Base-by-base conservation (phyloP, 64 coral and sea anemone genomes). In the Astreopora myriophthalma region DNA sequence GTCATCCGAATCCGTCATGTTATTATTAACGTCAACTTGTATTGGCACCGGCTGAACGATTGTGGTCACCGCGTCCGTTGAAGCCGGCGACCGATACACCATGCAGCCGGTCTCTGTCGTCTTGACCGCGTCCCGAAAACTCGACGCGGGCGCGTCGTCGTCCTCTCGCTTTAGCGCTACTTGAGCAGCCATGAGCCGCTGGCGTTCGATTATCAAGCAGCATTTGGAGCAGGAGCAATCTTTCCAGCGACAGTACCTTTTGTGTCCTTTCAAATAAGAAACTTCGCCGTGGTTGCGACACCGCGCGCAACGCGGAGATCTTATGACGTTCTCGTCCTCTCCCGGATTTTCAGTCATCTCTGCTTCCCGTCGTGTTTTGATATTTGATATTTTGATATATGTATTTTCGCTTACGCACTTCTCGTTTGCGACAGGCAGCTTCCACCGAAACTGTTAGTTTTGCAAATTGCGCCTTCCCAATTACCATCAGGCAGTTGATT, bases 161-260 rank as follows among this genome's bases (percentile, higher is more conserved):
- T 95, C 94, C 26, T 99, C 94, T 57, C 94, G 73, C 62, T 99
- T 95, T 1, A 99, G 88, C 30, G 97, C 97, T 16, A 99, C 86
- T 61, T 99, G 97, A 6, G 97, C 97, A 1, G 97, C 97, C 97
- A 99, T 99, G 22, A 99, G 75, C 3, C 97, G 93, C 58, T 99
- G 97, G 8, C 97, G 92, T 38, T 99, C 97, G 19, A 99, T 99
- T 23, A 99, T 99, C 5, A 99, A 84, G 74, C 97, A 94, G 62
- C 97, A 99, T 84, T 99, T 99, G 1, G 65, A 76, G 36, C 97
- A 99, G 19, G 94, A 74, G 24, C 97, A 99, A 5, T 99, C 94
- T 61, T 91, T 99, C 97, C 97, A 99, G 28, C 79, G 90, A 93
- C 97, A 99, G 48, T 91, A 93, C 5, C 94, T 87, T 87, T 99